Evolutionary conservation across 2,888 invertebrate genomes (phyloP).

Genomic region (Lithophane leautieri): DNA sequence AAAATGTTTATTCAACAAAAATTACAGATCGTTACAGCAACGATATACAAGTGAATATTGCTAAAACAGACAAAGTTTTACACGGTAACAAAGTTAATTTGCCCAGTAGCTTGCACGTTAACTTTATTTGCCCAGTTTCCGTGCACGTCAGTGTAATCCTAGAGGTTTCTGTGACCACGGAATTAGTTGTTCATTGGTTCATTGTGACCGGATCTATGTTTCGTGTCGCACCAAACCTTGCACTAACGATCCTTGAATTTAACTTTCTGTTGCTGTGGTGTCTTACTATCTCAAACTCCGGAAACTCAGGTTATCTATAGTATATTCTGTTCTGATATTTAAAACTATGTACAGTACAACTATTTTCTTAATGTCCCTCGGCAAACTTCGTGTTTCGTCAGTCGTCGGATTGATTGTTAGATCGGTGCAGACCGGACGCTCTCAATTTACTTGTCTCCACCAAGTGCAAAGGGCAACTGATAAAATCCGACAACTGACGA

Average conservation of each 20-base stretch:
- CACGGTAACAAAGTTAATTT: conserved; percentile 24
- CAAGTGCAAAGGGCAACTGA: no score
- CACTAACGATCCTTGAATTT: not conserved
- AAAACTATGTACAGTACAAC: no score
- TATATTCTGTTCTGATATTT: not conserved
- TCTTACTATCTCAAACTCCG: not conserved
- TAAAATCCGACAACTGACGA: no score
- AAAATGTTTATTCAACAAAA: no score
- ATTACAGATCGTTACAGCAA: no score
- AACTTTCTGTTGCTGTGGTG: conserved; percentile 3
- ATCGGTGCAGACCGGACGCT: no score
- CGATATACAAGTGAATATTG: not conserved
- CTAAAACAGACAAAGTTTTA: conserved; percentile 19
- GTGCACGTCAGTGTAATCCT: conserved; percentile 53
- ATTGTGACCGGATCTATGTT: conserved; percentile 32
- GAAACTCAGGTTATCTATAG: not conserved
- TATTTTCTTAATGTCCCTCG: no score
- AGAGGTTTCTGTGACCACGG: conserved; percentile 36
- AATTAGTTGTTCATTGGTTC: conserved; percentile 53
- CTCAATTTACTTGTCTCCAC: no score
- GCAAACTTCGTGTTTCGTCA: no score
- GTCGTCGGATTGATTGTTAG: no score
- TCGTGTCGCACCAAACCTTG: conserved; percentile 16
- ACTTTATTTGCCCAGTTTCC: conserved; percentile 44
- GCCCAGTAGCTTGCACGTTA: conserved; percentile 16